phyloP scores from a whole-genome alignment of 1,140 invertebrate species.

The Eurytemora carolleeae region DNA sequence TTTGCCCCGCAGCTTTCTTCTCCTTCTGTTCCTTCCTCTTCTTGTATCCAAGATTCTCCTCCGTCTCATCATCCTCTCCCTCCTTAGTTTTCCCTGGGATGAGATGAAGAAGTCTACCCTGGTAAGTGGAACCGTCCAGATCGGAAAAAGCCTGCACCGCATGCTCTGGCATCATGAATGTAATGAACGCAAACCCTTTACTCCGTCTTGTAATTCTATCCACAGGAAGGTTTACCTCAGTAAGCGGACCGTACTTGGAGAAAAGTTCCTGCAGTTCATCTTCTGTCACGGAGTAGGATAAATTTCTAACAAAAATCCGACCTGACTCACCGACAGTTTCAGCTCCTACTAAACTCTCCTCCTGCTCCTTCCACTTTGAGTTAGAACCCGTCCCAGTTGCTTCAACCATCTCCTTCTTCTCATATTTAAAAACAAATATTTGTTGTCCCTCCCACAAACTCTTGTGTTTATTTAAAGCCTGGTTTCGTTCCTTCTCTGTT shows the following conservation, averaged over 20 bases:
- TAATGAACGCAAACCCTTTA: constrained; percentile 85
- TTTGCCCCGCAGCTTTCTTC: constrained; percentile 50
- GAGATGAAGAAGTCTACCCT: constrained; percentile 80
- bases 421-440: constrained; percentile 25
- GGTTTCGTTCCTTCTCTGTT: constrained; percentile 53
- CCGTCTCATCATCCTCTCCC: constrained; percentile 28
- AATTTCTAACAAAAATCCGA: constrained; percentile 79
- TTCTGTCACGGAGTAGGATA: constrained; percentile 70
- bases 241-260: constrained; percentile 66
- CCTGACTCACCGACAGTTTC: constrained; percentile 75
- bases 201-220: constrained; percentile 57
- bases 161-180: constrained; percentile 86
- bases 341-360: constrained; percentile 41
- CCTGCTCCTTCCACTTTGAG: constrained; percentile 45
- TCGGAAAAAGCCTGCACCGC: constrained; percentile 67
- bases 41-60: constrained; percentile 49
- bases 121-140: constrained; percentile 68
- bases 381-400: constrained; percentile 23
- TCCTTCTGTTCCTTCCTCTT: constrained; percentile 58
- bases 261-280: constrained; percentile 66
- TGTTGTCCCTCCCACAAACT: constrained; percentile 43
- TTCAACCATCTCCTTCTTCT: constrained; percentile 19
- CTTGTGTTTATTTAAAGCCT: constrained; percentile 63
- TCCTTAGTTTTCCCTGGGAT: constrained; percentile 60
- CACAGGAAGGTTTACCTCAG: constrained; percentile 73